Evolutionary conservation across 2,113 vertebrate genomes (phyloP).

Genomic region (Ginglymostoma cirratum): DNA sequence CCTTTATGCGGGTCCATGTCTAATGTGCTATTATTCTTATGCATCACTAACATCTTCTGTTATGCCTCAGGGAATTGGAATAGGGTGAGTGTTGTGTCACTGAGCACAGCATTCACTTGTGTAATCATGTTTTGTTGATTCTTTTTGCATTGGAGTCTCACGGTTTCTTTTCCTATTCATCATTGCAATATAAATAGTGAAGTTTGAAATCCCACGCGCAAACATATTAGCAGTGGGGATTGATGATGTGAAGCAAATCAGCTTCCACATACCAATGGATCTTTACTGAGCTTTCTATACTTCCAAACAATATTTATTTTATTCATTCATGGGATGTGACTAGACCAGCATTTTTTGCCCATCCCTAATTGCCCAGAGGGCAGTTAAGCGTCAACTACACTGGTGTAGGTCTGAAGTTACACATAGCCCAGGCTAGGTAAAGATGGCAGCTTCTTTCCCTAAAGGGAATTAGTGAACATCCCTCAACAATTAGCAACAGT

Average conservation of each 20-base stretch:
- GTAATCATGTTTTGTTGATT: neutral
- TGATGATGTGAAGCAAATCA: neutral
- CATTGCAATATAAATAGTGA: neutral
- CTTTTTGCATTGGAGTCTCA: neutral
- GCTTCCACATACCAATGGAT: neutral
- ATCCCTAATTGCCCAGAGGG: too few relatives aligned
- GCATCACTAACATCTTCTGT: neutral
- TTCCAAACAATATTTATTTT: conserved; percentile 15
- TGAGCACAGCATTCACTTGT: neutral
- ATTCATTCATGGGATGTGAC: too few relatives aligned
- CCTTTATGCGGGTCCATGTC: neutral
- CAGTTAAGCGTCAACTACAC: too few relatives aligned
- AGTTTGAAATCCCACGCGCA: neutral
- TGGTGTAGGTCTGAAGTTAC: too few relatives aligned
- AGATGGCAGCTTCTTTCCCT: too few relatives aligned
- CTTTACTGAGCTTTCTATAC: neutral
- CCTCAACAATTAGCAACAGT: too few relatives aligned
- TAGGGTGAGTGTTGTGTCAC: neutral
- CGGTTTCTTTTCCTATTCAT: conserved; percentile 5
- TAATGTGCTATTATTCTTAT: neutral
- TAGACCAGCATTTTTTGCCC: too few relatives aligned
- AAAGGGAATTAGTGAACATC: too few relatives aligned
- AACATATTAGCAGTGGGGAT: neutral
- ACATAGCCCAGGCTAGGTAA: too few relatives aligned
- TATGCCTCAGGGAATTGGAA: neutral